A percentile compares a stretch with the other conserved stretches of the same genome.
Evolutionary conservation across 2,888 invertebrate genomes (phyloP).

Genomic region (Strigamia maritima): DNA sequence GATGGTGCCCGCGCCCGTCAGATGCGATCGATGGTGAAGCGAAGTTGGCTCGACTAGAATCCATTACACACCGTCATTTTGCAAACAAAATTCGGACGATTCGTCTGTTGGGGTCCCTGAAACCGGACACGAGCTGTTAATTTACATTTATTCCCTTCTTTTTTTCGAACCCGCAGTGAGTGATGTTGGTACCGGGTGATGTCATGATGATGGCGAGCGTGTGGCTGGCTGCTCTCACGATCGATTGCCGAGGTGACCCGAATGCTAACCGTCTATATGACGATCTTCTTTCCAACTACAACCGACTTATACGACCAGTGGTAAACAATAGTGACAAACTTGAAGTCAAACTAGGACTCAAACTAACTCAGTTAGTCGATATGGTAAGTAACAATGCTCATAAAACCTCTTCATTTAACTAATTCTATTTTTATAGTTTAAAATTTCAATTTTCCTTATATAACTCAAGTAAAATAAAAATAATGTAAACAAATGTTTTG

Average conservation of each 20-base stretch:
- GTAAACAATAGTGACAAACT: constrained; percentile 88
- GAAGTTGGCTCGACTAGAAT: neutral
- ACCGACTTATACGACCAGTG: constrained; percentile 89
- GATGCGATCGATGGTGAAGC: constrained; percentile 8
- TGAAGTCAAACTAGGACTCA: constrained; percentile 84
- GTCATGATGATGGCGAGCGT: neutral
- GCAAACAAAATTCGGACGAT: neutral
- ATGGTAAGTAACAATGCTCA: constrained; percentile 49
- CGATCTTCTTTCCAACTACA: constrained; percentile 92
- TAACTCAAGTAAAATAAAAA: no score
- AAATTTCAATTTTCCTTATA: no score
- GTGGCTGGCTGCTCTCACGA: neutral
- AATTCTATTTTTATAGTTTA: no score
- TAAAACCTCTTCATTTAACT: neutral
- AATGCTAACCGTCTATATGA: constrained; percentile 94
- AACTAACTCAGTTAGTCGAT: constrained; percentile 77
- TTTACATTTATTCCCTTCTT: neutral
- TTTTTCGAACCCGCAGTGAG: neutral
- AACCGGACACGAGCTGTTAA: neutral
- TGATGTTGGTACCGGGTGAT: neutral
- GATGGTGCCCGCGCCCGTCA: neutral
- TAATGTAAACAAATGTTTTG: no score
- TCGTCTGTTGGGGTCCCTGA: neutral
- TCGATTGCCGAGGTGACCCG: constrained; percentile 58
- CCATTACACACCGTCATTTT: neutral